A percentile compares a stretch with the other conserved stretches of the same genome.
phyloP scores from a whole-genome alignment of 2,888 invertebrate species.

The Agrotis ipsilon region DNA sequence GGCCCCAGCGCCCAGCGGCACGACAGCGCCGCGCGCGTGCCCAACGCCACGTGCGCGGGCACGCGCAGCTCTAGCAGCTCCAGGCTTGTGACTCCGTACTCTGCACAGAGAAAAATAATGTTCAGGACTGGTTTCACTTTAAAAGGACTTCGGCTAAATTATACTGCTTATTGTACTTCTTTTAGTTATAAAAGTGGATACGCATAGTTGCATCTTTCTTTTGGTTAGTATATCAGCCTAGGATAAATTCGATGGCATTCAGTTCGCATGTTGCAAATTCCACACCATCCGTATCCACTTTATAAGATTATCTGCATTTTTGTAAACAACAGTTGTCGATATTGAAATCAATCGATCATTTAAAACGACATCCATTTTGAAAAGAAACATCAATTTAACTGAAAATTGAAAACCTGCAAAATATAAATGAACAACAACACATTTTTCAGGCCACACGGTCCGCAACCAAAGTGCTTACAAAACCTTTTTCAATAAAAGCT shows the following conservation, averaged over 20 bases:
- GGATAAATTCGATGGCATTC: not conserved
- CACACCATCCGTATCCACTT: not conserved
- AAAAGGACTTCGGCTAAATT: not conserved
- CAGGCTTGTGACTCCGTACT: constrained; percentile 86
- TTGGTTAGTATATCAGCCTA: not conserved
- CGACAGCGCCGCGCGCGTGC: constrained; percentile 94
- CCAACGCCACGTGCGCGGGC: constrained; percentile 95
- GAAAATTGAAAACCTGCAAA: constrained; percentile 23
- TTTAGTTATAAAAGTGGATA: not conserved
- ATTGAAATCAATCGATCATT: constrained; percentile 29
- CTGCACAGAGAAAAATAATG: constrained; percentile 62
- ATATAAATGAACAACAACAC: constrained; percentile 39
- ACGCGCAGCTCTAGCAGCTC: constrained; percentile 95
- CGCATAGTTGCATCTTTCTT: too few species aligned
- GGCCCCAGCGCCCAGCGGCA: constrained; percentile 96
- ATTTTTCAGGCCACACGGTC: constrained; percentile 40
- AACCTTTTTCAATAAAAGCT: constrained; percentile 67
- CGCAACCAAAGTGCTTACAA: constrained; percentile 55
- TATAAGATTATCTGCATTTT: not conserved
- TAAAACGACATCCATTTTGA: constrained; percentile 17
- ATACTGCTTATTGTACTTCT: too few species aligned
- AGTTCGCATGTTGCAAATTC: not conserved
- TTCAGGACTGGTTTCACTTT: not conserved
- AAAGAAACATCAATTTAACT: constrained; percentile 28
- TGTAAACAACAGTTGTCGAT: constrained; percentile 3